Evolutionary conservation across 2,797 vertebrate species (phyloP).

Genomic region (Sebastes umbrosus): DNA sequence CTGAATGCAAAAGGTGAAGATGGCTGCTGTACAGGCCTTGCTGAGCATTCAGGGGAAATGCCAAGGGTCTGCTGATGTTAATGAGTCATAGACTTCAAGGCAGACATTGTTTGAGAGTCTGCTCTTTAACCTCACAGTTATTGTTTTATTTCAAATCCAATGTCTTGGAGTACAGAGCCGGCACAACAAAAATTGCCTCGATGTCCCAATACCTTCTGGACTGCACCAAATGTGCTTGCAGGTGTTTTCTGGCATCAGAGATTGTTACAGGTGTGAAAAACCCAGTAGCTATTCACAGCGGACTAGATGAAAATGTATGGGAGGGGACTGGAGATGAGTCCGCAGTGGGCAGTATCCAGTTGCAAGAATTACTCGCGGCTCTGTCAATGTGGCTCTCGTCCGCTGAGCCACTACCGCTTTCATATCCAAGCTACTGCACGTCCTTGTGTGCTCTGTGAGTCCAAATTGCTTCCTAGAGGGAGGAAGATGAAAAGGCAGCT

Average conservation of each 20-base stretch:
- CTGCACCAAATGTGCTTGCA: conserved; percentile 2
- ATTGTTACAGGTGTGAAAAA: conserved; percentile 36
- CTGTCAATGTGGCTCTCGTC: conserved; percentile 49
- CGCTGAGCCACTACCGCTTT: conserved; percentile 40
- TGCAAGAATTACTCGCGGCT: conserved; percentile 45
- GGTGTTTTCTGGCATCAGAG: conserved; percentile 23
- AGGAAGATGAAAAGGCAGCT: conserved; percentile 70
- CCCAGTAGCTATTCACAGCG: conserved; percentile 1
- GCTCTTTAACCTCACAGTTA: neutral
- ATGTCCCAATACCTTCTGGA: neutral
- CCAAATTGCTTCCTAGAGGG: conserved; percentile 71
- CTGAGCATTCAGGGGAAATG: neutral
- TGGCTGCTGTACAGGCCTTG: neutral
- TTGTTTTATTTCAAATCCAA: conserved; percentile 8
- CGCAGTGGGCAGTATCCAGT: conserved; percentile 47
- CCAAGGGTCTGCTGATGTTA: conserved; percentile 15
- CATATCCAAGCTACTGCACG: conserved; percentile 35
- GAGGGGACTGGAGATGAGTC: conserved; percentile 33
- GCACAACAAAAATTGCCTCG: neutral
- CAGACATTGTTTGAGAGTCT: conserved; percentile 1
- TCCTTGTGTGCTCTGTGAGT: conserved; percentile 56
- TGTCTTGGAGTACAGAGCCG: neutral
- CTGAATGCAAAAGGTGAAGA: neutral
- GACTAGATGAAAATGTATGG: conserved; percentile 44
- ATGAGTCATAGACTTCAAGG: conserved; percentile 12